Base-by-base conservation (phyloP, 2,113 vertebrate species). In the Siniperca knerii region DNA sequence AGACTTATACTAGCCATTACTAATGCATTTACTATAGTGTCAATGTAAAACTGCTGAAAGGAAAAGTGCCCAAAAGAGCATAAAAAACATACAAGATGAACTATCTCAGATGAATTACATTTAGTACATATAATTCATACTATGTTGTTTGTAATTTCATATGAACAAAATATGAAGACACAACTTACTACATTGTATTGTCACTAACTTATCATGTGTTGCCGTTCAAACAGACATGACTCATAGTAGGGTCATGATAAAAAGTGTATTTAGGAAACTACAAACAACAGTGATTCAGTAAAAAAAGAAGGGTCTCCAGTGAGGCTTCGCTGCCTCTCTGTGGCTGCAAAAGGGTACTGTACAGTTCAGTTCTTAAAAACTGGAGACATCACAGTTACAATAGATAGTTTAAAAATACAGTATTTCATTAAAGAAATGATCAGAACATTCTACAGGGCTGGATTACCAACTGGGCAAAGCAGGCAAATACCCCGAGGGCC, bases 261-360 rank as follows among this genome's bases (percentile, higher is more conserved):
- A 55, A 44, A 57, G 25, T 12, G 48, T 18, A 33, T 57, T 21
- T 33, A 58, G 6, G 10, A 68, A 58, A 35, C 37, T 15, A 55
- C 6, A 64, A 71, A 61, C 40, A 70, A 37, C 57, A 9, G 52
- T 29, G 40, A 11, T 69, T 61, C 9, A 18, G 55, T 61, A 4
- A 4, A 50, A 42, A 46, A 29, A n/a, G 20, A 18, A 3, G 4
- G 13, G 25, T 40, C 52, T 40, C 7, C 18, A 42, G 20, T 77
- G 61, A 61, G 1, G 61, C 57, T 55, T 33, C 15, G 12, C 66
- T 72, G 58, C 70, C 72, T 44, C 67, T 46, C 33, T 73, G 77
- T 58, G 61, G 73, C 66, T 50, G 20, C n/a, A 64, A n/a, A 77
- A 18, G 33, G n/a, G 29, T 42, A 40, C 25, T 52, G 42, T 16